Base-by-base conservation (phyloP, 2,113 vertebrate genomes). In the Struthio camelus region DNA sequence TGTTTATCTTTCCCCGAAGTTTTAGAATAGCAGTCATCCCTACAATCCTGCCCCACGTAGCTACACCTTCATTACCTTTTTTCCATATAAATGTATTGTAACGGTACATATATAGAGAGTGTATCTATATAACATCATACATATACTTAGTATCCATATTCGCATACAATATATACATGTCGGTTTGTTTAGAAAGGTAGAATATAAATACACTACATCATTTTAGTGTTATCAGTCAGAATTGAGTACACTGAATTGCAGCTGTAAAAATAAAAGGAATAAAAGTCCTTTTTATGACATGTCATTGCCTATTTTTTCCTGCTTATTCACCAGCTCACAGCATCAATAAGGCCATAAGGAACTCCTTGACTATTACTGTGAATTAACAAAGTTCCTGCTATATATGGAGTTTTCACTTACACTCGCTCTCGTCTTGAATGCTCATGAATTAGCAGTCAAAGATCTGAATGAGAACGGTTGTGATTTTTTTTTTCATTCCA, bases 251-350 rank as follows among this genome's bases (percentile, higher is more conserved):
- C 46, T 28, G 46, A 91, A 67, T 56, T 51, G 62, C 87, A 92
- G 82, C 81, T 93, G 75, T 65, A 86, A 91, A 91, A 94, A 93
- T 85, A 94, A 87, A 64, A 61, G 38, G 62, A 94, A 91, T 83
- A 79, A 69, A 94, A 89, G 84, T 91, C 61, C n/a, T 56, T 87
- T 94, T 89, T 84, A 59, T 91, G 69, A 64, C 44, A 38, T 79
- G 42, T 91, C 69, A 81, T 89, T 80, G 34, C 56, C 78, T 83
- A 20, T 62, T 87, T 95, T 92, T 91, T 48, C 80, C 81, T 82
- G 40, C 87, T 96, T 93, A 84, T 80, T 71, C 84, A 82, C 64
- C 81, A 95, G 91, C 48, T 89, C 77, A 15, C 10, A 59, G 46
- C 36, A 56, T 91, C 56, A 65, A 62, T 92, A 92, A 85, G 58